Conservation (phyloP, 2,113 vertebrate species). For the Sphyrna mokarran region DNA sequence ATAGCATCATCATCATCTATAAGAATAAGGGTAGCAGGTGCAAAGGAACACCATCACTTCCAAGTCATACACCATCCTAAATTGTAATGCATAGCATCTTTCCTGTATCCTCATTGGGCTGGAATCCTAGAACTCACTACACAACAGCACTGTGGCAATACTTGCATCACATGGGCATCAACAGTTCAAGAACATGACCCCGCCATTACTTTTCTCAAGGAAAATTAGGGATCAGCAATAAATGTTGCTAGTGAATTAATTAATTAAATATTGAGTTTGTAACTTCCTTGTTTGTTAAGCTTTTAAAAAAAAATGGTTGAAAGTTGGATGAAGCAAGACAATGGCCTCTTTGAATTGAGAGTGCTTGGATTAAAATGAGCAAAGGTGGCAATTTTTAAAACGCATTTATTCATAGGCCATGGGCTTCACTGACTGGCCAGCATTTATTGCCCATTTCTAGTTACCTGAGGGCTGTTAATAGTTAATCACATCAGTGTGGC, state of each 20-base stretch:
- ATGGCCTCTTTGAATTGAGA: background rate
- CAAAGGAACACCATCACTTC: background rate
- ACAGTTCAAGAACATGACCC: background rate
- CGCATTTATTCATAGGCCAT: too few species aligned
- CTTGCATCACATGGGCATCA: background rate
- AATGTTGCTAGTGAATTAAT: background rate
- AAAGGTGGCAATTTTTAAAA: background rate
- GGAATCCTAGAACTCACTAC: background rate
- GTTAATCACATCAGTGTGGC: too few species aligned
- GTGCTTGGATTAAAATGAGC: background rate
- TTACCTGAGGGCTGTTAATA: too few species aligned
- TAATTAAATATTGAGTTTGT: background rate
- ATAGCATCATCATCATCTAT: background rate
- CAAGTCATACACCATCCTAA: background rate
- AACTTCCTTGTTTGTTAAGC: background rate
- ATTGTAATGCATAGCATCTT: background rate
- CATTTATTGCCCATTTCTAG: too few species aligned
- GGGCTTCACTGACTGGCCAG: too few species aligned
- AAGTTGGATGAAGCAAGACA: background rate
- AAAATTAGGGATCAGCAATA: background rate
- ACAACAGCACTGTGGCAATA: background rate
- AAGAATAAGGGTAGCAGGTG: background rate
- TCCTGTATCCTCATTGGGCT: background rate
- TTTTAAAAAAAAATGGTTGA: background rate
- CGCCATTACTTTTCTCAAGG: background rate